A percentile compares a stretch with the other conserved stretches of the same genome.
phyloP scores from a whole-genome alignment of 2,113 vertebrate genomes.

The Asarcornis scutulata region DNA sequence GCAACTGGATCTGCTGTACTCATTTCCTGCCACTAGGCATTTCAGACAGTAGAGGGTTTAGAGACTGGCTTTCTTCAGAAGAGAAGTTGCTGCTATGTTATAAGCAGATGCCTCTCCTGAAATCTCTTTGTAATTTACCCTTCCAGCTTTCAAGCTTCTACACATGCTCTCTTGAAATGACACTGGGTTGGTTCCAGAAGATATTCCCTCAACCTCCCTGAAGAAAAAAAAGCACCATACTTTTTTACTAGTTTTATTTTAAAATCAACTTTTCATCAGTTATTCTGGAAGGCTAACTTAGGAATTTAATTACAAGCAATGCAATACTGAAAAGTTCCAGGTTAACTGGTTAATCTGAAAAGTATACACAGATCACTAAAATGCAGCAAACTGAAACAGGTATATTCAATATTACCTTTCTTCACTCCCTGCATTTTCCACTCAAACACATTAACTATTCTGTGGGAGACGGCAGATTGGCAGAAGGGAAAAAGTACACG shows the following conservation, averaged over 20 bases:
- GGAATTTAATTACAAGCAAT: background rate
- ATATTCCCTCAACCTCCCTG: background rate
- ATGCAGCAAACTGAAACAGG: background rate
- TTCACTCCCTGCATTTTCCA: accelerated
- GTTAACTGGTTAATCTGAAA: background rate
- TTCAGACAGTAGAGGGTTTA: background rate
- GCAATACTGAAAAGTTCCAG: background rate
- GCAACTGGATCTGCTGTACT: background rate
- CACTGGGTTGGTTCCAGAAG: background rate
- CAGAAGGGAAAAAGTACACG: background rate
- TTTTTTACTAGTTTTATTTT: background rate
- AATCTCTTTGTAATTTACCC: background rate
- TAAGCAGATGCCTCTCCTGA: background rate
- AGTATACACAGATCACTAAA: background rate
- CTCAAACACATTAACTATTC: background rate
- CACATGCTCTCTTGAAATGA: background rate
- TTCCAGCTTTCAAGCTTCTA: background rate
- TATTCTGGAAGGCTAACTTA: background rate
- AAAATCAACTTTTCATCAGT: background rate
- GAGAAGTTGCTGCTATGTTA: background rate
- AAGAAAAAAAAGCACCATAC: background rate
- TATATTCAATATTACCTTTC: background rate
- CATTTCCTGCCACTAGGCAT: background rate
- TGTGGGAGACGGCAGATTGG: background rate
- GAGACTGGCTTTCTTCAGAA: background rate